Percentiles rank a stretch among this genome's conserved stretches.
phyloP scores from a whole-genome alignment of 2,113 vertebrate species.

The Bos taurus region ARS-UCD2.0 NW_020192292.1:2915501-2916000 shows the following conservation, averaged over 20 bases:
- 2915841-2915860: neutral
- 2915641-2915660: neutral
- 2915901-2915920: neutral
- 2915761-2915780: neutral
- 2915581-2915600: neutral
- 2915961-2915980: neutral
- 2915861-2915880: neutral
- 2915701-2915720: neutral
- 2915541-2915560: neutral
- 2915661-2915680: neutral
- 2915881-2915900: neutral
- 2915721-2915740: neutral
- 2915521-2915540: neutral
- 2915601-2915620: neutral
- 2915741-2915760: neutral
- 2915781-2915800: neutral
- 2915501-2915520: neutral
- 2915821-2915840: neutral
- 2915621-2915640: neutral
- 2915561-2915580: neutral
- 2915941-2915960: neutral
- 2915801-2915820: neutral
- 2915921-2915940: neutral
- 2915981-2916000: neutral
- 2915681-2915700: neutral